phyloP scores from a whole-genome alignment of 2,797 vertebrate species.

The Notolabrus celidotus region DNA sequence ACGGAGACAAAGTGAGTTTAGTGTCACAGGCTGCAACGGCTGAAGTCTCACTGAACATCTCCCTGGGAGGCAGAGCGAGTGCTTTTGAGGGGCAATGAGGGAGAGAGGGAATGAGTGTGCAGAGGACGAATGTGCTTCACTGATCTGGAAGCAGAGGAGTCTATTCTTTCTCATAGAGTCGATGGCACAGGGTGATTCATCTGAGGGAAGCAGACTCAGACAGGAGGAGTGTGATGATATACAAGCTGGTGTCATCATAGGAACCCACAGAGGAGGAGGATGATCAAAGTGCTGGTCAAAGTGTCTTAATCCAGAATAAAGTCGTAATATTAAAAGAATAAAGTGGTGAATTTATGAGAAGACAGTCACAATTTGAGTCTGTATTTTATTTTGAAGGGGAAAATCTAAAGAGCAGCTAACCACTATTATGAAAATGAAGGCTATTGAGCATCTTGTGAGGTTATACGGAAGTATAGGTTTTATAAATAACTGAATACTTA shows the following conservation, averaged over 20 bases:
- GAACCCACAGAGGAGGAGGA: conserved; percentile 27
- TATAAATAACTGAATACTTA: no score
- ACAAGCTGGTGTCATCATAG: not conserved
- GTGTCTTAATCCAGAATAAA: not conserved
- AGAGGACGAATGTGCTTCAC: conserved; percentile 60
- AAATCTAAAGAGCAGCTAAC: no score
- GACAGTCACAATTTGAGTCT: no score
- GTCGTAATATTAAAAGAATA: no score
- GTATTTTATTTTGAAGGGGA: no score
- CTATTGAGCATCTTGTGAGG: no score
- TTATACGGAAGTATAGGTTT: no score
- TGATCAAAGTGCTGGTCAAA: not conserved
- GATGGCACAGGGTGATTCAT: conserved; percentile 54
- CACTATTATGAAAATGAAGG: no score
- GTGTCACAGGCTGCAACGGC: conserved; percentile 4
- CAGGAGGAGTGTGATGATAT: not conserved
- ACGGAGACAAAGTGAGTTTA: conserved; percentile 41
- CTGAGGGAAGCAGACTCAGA: conserved; percentile 51
- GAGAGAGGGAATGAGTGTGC: conserved; percentile 22
- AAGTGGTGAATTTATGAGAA: no score
- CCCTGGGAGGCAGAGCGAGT: conserved; percentile 32
- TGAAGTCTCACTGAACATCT: conserved; percentile 15
- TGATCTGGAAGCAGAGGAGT: conserved; percentile 54
- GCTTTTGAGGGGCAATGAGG: conserved; percentile 26
- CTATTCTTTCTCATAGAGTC: conserved; percentile 34